Conservation (phyloP, 2,888 invertebrate genomes). For the Ophion ellenae region DNA sequence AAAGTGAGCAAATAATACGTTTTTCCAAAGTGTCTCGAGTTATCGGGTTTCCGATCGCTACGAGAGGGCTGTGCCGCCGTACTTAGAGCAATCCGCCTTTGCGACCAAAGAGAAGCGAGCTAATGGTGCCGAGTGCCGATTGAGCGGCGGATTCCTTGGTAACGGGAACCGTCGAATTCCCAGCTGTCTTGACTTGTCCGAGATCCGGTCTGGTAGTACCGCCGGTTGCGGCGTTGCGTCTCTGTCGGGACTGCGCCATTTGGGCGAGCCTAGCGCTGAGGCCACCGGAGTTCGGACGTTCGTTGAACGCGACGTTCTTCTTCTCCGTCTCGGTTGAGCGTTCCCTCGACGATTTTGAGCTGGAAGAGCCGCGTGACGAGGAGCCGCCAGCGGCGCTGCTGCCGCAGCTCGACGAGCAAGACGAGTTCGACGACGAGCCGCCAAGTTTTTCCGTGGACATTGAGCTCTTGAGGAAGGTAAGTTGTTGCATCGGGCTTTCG, state of each 20-base stretch:
- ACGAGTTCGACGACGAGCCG: constrained; percentile 73
- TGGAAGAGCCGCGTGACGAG: constrained; percentile 51
- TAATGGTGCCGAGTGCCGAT: constrained; percentile 90
- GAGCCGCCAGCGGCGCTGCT: constrained; percentile 41
- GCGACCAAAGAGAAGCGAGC: constrained; percentile 92
- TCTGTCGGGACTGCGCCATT: constrained; percentile 83
- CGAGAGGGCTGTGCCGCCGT: background rate
- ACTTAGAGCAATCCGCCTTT: constrained; percentile 92
- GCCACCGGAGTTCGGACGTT: constrained; percentile 86
- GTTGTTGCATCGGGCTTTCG: constrained; percentile 92
- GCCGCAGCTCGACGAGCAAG: constrained; percentile 69
- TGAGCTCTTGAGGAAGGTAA: constrained; percentile 88
- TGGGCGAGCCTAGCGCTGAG: constrained; percentile 83
- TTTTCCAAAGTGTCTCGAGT: constrained; percentile 5
- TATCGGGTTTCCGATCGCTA: background rate
- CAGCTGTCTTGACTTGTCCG: constrained; percentile 84
- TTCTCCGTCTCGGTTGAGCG: constrained; percentile 76
- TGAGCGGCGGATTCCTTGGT: constrained; percentile 83
- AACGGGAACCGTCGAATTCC: constrained; percentile 70
- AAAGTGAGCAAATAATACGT: background rate
- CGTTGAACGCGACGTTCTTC: constrained; percentile 86
- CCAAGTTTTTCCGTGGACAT: constrained; percentile 80
- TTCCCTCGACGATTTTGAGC: constrained; percentile 49
- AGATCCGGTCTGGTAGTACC: constrained; percentile 87
- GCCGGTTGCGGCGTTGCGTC: constrained; percentile 84